Conservation (phyloP, 2,888 invertebrate genomes). For the Arge pagana region DNA sequence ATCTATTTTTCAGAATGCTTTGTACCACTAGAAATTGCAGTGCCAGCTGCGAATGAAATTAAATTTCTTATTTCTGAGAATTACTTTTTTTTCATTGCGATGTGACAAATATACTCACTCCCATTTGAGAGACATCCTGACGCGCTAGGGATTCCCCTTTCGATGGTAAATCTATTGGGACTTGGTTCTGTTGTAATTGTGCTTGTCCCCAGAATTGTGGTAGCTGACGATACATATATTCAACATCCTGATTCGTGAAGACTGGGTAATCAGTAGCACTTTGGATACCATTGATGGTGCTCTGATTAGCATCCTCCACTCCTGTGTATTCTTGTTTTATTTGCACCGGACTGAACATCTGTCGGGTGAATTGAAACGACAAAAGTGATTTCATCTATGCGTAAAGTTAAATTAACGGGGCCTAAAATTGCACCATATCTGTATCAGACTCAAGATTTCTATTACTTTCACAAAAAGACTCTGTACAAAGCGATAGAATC, state of each 20-base stretch:
- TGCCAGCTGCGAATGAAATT: not conserved
- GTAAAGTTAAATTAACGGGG: too few relatives aligned
- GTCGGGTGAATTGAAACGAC: not conserved
- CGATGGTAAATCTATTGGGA: constrained; percentile 43
- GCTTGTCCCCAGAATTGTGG: constrained; percentile 54
- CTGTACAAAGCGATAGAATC: too few relatives aligned
- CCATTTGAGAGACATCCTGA: constrained; percentile 40
- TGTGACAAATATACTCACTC: constrained; percentile 33
- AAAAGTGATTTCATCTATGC: too few relatives aligned
- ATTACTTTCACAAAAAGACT: too few relatives aligned
- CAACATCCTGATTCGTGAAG: constrained; percentile 51
- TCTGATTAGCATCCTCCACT: constrained; percentile 48
- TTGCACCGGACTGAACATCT: constrained; percentile 55
- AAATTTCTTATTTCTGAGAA: not conserved
- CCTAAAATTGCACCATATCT: too few relatives aligned
- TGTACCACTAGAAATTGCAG: not conserved
- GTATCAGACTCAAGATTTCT: too few relatives aligned
- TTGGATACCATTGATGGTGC: constrained; percentile 39
- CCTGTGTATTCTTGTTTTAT: constrained; percentile 54
- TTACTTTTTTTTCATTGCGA: not conserved
- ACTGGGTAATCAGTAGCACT: constrained; percentile 47
- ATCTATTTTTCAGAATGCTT: constrained; percentile 7
- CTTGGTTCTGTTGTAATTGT: constrained; percentile 43
- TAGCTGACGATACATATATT: constrained; percentile 52
- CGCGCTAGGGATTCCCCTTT: constrained; percentile 45